Evolutionary conservation across 2,888 invertebrate genomes (phyloP).

Genomic region (Camptogramma bilineatum): DNA sequence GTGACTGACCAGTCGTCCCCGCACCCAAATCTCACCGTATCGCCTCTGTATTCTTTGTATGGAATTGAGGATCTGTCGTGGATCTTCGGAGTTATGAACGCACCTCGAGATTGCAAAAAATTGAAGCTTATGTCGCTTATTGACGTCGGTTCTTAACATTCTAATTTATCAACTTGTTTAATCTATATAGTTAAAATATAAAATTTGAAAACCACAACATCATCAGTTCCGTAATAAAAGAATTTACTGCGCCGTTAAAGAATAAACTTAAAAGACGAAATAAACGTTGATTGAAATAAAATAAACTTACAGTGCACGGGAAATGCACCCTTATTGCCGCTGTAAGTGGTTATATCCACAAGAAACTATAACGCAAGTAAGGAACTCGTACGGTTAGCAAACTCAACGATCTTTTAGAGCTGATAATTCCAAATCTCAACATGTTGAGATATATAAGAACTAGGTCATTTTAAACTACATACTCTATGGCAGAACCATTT

Average conservation of each 20-base stretch:
- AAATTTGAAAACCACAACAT: too few relatives aligned
- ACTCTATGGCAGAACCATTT: too few relatives aligned
- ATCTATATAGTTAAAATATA: too few relatives aligned
- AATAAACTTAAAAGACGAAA: not conserved
- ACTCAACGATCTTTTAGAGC: conserved; percentile 1
- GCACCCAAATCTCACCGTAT: too few relatives aligned
- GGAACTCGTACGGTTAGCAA: conserved; percentile 36
- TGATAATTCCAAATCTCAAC: not conserved
- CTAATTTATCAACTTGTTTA: too few relatives aligned
- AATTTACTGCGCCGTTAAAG: not conserved
- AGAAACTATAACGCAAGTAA: conserved; percentile 34
- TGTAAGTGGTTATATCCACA: conserved; percentile 55
- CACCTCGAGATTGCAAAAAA: too few relatives aligned
- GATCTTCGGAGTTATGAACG: too few relatives aligned
- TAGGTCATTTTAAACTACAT: not conserved
- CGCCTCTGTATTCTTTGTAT: too few relatives aligned
- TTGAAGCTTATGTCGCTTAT: too few relatives aligned
- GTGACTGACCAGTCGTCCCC: too few relatives aligned
- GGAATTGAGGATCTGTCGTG: too few relatives aligned
- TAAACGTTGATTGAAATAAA: conserved; percentile 35
- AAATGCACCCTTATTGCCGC: conserved; percentile 53
- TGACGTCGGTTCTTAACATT: too few relatives aligned
- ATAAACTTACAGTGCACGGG: conserved; percentile 47
- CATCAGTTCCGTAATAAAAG: not conserved
- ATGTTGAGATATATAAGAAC: not conserved